Conservation (phyloP, 1,140 invertebrate species). For the Lordiphosa collinella region DNA sequence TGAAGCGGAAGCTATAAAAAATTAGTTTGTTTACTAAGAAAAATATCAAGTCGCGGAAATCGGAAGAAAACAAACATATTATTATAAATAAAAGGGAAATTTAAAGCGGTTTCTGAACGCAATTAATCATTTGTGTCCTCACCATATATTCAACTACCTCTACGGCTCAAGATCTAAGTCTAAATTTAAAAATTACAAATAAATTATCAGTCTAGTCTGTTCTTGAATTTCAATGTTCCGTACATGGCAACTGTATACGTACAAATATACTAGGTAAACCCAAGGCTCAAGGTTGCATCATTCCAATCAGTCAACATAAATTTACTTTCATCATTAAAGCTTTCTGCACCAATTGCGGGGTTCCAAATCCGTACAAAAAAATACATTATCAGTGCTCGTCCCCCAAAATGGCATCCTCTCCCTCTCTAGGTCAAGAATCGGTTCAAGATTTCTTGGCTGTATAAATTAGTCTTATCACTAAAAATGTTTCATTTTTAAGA, state of each 20-base stretch:
- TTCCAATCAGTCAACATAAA: conserved; percentile 41
- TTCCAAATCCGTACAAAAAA: conserved; percentile 21
- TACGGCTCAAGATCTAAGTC: background rate
- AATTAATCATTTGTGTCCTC: too few relatives aligned
- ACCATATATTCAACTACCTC: background rate
- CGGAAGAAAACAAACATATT: conserved; percentile 1
- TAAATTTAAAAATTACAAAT: conserved; percentile 5
- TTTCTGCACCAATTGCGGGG: conserved; percentile 72
- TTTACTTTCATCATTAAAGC: conserved; percentile 60
- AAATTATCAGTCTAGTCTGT: background rate
- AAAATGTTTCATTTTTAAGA: conserved; percentile 52
- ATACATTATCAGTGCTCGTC: conserved; percentile 36
- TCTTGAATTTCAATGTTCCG: conserved; percentile 7
- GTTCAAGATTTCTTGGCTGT: conserved; percentile 50
- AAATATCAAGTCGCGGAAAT: conserved; percentile 3
- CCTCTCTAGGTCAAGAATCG: conserved; percentile 72
- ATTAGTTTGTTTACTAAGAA: background rate
- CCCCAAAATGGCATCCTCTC: conserved; percentile 45
- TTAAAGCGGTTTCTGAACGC: background rate
- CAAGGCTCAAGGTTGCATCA: conserved; percentile 38
- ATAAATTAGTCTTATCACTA: conserved; percentile 25
- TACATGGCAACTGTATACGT: conserved; percentile 31
- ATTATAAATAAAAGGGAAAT: background rate
- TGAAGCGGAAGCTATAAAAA: background rate
- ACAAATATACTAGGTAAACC: conserved; percentile 8